Base-by-base conservation (phyloP, 2,888 invertebrate genomes). In the Habroteleia sp. region DNA sequence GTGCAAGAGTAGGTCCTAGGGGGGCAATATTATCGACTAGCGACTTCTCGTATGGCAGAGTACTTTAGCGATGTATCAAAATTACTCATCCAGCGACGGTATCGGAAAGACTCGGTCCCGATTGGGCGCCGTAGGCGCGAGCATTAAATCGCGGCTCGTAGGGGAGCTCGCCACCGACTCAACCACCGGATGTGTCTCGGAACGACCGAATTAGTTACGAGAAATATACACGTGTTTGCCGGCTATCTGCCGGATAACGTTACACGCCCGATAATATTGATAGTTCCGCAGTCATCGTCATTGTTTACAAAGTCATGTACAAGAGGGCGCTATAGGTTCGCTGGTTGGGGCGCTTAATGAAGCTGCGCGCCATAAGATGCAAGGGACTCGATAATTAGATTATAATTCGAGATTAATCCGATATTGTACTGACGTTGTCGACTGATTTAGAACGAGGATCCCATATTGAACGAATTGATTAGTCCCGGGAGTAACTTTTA, bases 41-140 rank as follows among this genome's bases (percentile, higher is more conserved):
- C 74, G 63, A 78, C 74, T 66, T 66, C 62, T 29, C 46, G 46
- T 35, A n/a, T n/a, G n/a, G 5, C 5, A 20, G 20, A 3, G 20
- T 20, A 50, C 60, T 46, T 52, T 72, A 56, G 58, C 82, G 78
- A 85, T 83, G 81, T 79, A 84, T 85, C 84, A 83, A 84, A 85
- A 86, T 84, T 14, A 25, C 23, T 10, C 80, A 79, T 77, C 75
- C n/a, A n/a, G n/a, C n/a, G 66, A 65, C 77, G 79, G 78, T 78
- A 81, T 77, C 79, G 74, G 76, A 52, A 65, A 71, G 75, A 52
- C 73, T 6, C 11, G 3, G 60, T 23, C 44, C 31, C 29, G 29
- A 62, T 52, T 52, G 76, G 74, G 60, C 48, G 66, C 46, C 44
- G 33, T 54, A 58, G 75, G 72, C 73, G 68, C 52, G 73, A 58